phyloP scores from a whole-genome alignment of 2,888 invertebrate species.

The Idaea aversata region DNA sequence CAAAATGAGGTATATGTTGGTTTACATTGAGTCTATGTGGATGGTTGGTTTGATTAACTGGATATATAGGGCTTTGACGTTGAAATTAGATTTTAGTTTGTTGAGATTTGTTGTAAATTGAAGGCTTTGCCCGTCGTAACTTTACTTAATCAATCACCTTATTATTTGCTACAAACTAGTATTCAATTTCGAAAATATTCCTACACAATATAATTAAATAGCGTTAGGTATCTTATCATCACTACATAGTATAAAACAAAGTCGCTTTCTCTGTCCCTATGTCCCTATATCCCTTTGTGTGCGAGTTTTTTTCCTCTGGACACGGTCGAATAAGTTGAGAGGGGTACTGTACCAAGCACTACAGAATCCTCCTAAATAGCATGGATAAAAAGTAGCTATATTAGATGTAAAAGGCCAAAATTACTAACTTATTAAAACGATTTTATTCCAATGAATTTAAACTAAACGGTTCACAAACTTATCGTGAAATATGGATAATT shows the following conservation, averaged over 20 bases:
- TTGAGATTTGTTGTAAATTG: not conserved
- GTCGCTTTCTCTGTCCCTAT: too few relatives aligned
- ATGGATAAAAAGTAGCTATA: not conserved
- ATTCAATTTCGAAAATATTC: not conserved
- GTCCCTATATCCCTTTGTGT: too few relatives aligned
- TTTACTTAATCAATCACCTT: not conserved
- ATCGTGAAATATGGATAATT: constrained; percentile 53
- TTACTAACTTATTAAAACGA: not conserved
- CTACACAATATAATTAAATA: too few relatives aligned
- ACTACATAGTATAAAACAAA: too few relatives aligned
- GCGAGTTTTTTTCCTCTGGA: too few relatives aligned
- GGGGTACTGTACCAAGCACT: too few relatives aligned
- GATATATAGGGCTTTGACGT: not conserved
- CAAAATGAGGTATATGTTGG: constrained; percentile 7
- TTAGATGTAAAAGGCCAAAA: not conserved
- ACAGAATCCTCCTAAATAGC: too few relatives aligned
- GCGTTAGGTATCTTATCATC: too few relatives aligned
- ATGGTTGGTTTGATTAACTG: not conserved
- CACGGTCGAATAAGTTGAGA: too few relatives aligned
- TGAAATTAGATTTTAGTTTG: not conserved
- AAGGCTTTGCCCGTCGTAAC: not conserved
- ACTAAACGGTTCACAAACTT: constrained; percentile 11
- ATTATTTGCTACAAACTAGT: not conserved
- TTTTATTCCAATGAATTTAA: not conserved
- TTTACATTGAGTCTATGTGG: not conserved